Evolutionary conservation across 2,888 invertebrate species (phyloP), one percentile per base, ranked within the genome.

Genomic region (Serrognathus titanus): DNA sequence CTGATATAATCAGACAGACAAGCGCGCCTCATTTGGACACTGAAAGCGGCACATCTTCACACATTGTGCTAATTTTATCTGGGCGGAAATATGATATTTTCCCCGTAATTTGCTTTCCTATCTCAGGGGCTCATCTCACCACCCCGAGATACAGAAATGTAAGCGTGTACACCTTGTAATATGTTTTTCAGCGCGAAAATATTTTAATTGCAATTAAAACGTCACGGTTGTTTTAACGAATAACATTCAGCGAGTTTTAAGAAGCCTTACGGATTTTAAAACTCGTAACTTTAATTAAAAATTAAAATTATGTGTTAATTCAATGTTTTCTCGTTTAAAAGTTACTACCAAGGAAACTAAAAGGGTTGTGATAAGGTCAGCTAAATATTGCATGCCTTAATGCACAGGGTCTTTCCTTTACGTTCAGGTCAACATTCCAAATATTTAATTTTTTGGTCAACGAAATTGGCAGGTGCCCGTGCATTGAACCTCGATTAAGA

Each of bases 1-100:
- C 53, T 51, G 54, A 54, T 59, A 51, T 55, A 59, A 59, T 59
- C 55, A 55, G 52, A 35, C 49, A 55, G 55, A 59, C 59, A 59
- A 59, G 59, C 52, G 55, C 36, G 52, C 50, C 38, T 49, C 49
- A 49, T 49, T 49, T 49, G 49, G 49, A 49, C 49, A 16, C 31
- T 8, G 24, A 24, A 13, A 8, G 37, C 16, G 49, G 49, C 49
- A 37, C 37, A 49, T 49, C 49, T 49, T 49, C 37, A 49, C 13
- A 49, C 49, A 16, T 37, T 10, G 49, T 16, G 49, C 49, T 49
- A 49, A 49, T 49, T 49, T 49, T 37, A 13, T 49, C 37, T 11
- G 12, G 13, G 3, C 35, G 37, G 49, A 36, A 49, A 49, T n/a
- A 36, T 36, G 47, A 47, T 47, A 47, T 47, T 47, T 47, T 47